Base-by-base conservation (phyloP, 2,888 invertebrate species). In the Cordilura impudica region DNA sequence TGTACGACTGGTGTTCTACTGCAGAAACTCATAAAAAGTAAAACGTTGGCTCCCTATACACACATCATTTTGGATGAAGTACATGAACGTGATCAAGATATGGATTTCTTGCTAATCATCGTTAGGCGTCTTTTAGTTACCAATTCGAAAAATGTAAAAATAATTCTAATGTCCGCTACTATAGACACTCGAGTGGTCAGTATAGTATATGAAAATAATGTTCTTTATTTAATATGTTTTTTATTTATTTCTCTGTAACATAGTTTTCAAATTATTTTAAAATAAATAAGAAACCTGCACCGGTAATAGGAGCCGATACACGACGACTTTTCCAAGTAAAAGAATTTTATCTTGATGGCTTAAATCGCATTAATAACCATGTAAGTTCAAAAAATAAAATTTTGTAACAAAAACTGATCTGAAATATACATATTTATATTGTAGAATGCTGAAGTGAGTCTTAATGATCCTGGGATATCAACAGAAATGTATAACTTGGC, bases 111-210 rank as follows among this genome's bases (percentile, higher is more conserved):
- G 1, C 88, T 98, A 16, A 91, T 98, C 10, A 90, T 98, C 7
- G 94, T 98, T 0, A 93, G 95, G 78, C 95, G 94, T 84, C 91
- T 97, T 61, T 89, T 97, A 23, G 90, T 85, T n/a, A 90, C 93
- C 0, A 94, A 93, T 86, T 94, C 94, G 0, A 89, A 91, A 0
- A 89, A 91, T 75, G 93, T 94, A 0, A 95, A 94, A 90, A 91
- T 96, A 0, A 92, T 98, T 66, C 91, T 98, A 2, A 98, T 98
- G 98, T 98, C 98, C 0, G 98, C 98, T 0, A 98, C 98, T 2
- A 94, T 98, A 83, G 93, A 97, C 85, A 92, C 94, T 0, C 89
- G 92, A 4, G 91, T 84, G 83, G 88, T 87, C 43, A 49, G 31
- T 60, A 67, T 56, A 31, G 12, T n/a, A 23, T 26, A 21, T 23